These are phyloP conservation scores for Meteorus cinctellus DNA, from an alignment of 2,888 invertebrate species.

Conservation along the genomic window DNA sequence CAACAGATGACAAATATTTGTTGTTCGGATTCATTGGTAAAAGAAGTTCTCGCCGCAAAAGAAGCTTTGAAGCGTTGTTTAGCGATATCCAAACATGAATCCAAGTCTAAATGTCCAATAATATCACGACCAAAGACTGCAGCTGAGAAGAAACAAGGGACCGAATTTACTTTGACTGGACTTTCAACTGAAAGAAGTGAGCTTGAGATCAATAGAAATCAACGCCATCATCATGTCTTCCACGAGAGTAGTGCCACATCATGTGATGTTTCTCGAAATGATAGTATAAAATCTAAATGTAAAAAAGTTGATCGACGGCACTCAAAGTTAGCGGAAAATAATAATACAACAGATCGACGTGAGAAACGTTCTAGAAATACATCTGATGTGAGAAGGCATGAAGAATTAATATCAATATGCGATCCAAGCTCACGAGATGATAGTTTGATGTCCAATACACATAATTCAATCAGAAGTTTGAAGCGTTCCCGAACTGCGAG, in stretches of 20 bases:
- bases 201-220: slow-evolving; percentile 31
- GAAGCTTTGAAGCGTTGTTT: slow-evolving; percentile 67
- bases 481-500: slow-evolving; percentile 28
- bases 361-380: slow-evolving; percentile 7
- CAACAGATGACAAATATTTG: slow-evolving; percentile 48
- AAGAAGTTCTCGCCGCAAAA: slow-evolving; percentile 70
- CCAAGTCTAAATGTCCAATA: slow-evolving; percentile 39
- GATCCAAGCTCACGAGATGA: slow-evolving; percentile 16
- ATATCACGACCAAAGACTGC: slow-evolving; percentile 58
- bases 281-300: neutral
- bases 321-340: slow-evolving; percentile 8
- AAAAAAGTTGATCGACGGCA: slow-evolving; percentile 17
- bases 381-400: neutral
- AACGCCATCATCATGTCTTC: slow-evolving; percentile 47
- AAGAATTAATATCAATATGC: slow-evolving; percentile 9
- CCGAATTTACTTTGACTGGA: slow-evolving; percentile 51
- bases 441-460: slow-evolving; percentile 8
- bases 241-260: slow-evolving; percentile 31
- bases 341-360: neutral
- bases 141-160: slow-evolving; percentile 62
- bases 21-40: slow-evolving; percentile 64
- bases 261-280: slow-evolving; percentile 22
- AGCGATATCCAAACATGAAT: slow-evolving; percentile 50
- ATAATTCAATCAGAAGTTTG: slow-evolving; percentile 19
- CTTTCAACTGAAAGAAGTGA: slow-evolving; percentile 31